phyloP scores from a whole-genome alignment of 2,888 invertebrate genomes.

The Abrostola tripartita region DNA sequence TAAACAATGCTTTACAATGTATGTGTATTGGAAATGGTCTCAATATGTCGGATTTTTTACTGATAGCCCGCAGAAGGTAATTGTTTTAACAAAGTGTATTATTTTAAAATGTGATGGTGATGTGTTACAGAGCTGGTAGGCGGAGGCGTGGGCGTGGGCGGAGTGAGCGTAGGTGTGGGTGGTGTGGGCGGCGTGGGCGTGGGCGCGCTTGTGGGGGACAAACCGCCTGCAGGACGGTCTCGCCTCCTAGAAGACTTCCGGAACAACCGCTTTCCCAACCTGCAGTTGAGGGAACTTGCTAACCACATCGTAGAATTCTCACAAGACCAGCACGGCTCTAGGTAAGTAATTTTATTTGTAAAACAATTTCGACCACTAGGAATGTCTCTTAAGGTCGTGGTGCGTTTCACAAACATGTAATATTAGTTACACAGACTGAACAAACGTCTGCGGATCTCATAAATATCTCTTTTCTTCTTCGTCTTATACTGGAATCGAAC shows the following conservation, averaged over 20 bases:
- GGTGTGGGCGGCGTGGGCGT: constrained; percentile 68
- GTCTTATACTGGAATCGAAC: too few species aligned
- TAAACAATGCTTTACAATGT: too few species aligned
- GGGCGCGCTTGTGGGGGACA: constrained; percentile 80
- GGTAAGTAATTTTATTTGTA: constrained; percentile 60
- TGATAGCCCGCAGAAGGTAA: neutral
- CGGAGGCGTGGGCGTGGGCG: constrained; percentile 77
- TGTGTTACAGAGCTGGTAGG: constrained; percentile 76
- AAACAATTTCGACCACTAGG: neutral
- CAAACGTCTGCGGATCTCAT: too few species aligned
- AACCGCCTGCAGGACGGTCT: constrained; percentile 92
- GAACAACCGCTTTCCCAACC: constrained; percentile 95
- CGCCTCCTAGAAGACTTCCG: constrained; percentile 98
- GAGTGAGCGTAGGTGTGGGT: constrained; percentile 64
- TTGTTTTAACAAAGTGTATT: neutral
- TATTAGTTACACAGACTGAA: too few species aligned
- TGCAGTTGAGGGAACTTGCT: constrained; percentile 97
- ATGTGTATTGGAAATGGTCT: too few species aligned
- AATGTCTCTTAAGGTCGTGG: too few species aligned
- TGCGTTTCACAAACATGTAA: too few species aligned
- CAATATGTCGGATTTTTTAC: neutral
- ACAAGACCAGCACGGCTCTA: constrained; percentile 99
- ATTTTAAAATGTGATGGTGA: constrained; percentile 17
- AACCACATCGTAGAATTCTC: constrained; percentile 99
- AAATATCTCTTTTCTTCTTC: too few species aligned